Percentiles rank a stretch among this genome's conserved stretches.
phyloP scores from a whole-genome alignment of 2,888 invertebrate genomes.

The Latrodectus hesperus region DNA sequence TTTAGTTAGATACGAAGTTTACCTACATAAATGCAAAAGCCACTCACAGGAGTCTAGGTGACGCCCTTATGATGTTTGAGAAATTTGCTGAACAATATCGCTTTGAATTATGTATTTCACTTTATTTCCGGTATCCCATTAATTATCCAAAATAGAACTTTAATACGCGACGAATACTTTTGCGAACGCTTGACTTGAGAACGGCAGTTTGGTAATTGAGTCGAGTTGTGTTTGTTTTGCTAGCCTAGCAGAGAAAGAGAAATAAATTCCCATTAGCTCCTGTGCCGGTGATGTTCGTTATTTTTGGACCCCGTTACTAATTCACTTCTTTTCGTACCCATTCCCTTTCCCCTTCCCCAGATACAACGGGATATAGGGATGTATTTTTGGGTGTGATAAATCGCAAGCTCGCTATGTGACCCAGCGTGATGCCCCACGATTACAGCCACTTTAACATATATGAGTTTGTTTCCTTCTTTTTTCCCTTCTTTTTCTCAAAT shows the following conservation, averaged over 20 bases:
- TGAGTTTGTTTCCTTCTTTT: conserved; percentile 7
- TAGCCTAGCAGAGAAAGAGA: conserved; percentile 32
- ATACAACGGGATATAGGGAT: conserved; percentile 43
- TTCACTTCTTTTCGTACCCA: conserved; percentile 26
- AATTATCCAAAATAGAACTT: no score
- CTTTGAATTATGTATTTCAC: no score
- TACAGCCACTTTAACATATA: conserved; percentile 41
- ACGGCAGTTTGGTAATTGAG: conserved; percentile 48
- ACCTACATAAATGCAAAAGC: no score
- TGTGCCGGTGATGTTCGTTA: conserved; percentile 51
- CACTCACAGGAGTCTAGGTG: no score
- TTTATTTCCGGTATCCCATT: no score
- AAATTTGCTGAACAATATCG: no score
- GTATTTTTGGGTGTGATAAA: conserved; percentile 64
- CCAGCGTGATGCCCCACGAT: conserved; percentile 34
- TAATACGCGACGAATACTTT: background rate
- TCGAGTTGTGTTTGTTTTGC: conserved; percentile 61
- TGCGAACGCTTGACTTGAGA: conserved; percentile 27
- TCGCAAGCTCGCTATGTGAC: conserved; percentile 47
- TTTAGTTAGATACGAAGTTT: no score
- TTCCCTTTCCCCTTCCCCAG: conserved; percentile 6
- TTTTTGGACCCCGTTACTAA: conserved; percentile 67
- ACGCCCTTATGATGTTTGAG: no score
- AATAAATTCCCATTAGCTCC: conserved; percentile 67
- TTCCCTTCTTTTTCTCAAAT: conserved; percentile 12